Evolutionary conservation across 2,797 vertebrate genomes (phyloP), one percentile per base, ranked within the genome.

Genomic region (Gila robusta): DNA sequence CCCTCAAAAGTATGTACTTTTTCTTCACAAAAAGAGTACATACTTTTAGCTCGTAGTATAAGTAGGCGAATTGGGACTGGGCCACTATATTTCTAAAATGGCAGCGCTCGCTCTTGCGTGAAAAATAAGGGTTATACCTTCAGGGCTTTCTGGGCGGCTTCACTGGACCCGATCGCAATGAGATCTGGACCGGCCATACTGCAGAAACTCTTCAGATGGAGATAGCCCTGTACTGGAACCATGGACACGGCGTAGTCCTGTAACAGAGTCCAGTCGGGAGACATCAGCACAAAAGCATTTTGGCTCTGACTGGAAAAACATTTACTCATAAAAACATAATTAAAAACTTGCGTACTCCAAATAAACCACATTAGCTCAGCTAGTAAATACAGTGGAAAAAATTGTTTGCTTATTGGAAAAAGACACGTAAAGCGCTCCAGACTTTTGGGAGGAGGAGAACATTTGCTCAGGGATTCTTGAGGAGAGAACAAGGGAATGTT

Each of bases 161-260:
- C 97, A 87, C 98, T 99, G 90, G 98, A 98, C 92, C 98, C 98
- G 0, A 99, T 98, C 64, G 96, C 93, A 5, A 99, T 97, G 88
- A 99, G 96, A 87, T 97, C 98, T 14, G 98, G 98, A 86, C 98
- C 98, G 71, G 97, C 98, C 98, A 99, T 99, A 88, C 97, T 99
- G 96, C 98, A 99, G 94, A 97, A 98, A 91, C 96, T 96, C 94
- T 99, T 99, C 93, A 99, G 94, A 90, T 99, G 98, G 89, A 99
- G 94, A 41, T 93, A 88, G 4, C 96, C 95, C 41, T 89, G 81
- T 84, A 99, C 97, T 0, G 98, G 97, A n/a, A 99, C 97, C 0
- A 96, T 99, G 44, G 98, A 99, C 88, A 99, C 98, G 0, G 98
- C 97, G 16, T 98, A 99, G 94, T 99, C 98, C 98, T 99, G 92